Conservation (phyloP, 2,113 vertebrate species). For the Poicephalus meyeri region DNA sequence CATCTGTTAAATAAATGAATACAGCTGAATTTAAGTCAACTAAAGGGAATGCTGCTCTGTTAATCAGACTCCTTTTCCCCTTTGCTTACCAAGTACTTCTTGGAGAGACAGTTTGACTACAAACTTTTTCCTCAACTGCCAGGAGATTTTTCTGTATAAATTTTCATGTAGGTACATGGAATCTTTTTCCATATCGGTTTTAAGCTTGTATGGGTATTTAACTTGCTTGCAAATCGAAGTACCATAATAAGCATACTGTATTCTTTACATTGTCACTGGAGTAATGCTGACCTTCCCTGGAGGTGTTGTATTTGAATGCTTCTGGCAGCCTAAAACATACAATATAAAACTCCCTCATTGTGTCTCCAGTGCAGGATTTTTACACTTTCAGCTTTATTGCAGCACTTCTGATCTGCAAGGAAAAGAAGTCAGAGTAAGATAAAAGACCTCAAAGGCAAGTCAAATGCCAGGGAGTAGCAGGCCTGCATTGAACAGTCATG, state of each 20-base stretch:
- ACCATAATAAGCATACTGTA: neutral
- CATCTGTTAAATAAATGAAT: constrained; percentile 33
- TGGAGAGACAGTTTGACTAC: neutral
- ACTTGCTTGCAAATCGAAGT: neutral
- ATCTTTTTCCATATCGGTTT: neutral
- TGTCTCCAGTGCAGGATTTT: neutral
- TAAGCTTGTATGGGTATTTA: neutral
- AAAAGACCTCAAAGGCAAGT: neutral
- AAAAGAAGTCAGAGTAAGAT: neutral
- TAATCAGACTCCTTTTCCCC: neutral
- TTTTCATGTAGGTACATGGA: neutral
- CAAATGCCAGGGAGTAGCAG: neutral
- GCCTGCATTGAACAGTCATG: neutral
- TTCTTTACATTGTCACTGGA: neutral
- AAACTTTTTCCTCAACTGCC: neutral
- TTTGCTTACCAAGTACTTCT: constrained; percentile 14
- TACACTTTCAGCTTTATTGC: neutral
- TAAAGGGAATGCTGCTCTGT: neutral
- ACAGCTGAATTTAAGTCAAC: constrained; percentile 12
- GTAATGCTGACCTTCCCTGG: neutral
- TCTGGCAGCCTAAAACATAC: neutral
- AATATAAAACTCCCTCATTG: neutral
- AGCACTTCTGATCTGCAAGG: neutral
- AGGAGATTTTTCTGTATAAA: neutral
- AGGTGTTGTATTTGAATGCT: neutral